phyloP scores from a whole-genome alignment of 1,140 invertebrate species.

The Zaprionus camerounensis region DNA sequence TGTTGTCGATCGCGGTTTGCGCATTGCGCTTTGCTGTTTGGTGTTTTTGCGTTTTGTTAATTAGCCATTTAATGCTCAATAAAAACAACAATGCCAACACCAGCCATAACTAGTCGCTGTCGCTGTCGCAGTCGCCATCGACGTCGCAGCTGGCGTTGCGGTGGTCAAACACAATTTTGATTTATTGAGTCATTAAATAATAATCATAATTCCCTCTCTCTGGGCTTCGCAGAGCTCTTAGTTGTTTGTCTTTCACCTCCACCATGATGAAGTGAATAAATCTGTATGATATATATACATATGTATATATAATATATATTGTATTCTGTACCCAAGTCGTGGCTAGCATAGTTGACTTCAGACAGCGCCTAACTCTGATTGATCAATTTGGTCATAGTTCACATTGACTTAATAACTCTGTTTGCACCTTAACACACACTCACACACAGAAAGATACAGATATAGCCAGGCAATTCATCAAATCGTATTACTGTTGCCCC shows the following conservation, averaged over 20 bases:
- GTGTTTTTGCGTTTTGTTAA: slow-evolving; percentile 71
- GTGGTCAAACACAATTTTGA: slow-evolving; percentile 54
- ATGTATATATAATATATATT: neutral
- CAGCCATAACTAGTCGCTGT: slow-evolving; percentile 37
- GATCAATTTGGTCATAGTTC: neutral
- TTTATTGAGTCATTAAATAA: slow-evolving; percentile 79
- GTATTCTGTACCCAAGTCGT: neutral
- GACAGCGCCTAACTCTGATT: neutral
- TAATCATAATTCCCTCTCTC: slow-evolving; percentile 68
- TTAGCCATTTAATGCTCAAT: slow-evolving; percentile 76
- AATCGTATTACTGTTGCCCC: neutral
- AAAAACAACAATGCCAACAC: slow-evolving; percentile 52
- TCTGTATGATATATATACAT: neutral
- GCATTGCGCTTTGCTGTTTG: slow-evolving; percentile 20
- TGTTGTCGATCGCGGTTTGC: slow-evolving; percentile 37
- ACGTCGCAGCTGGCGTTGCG: neutral
- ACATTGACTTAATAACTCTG: neutral
- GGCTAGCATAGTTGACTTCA: neutral
- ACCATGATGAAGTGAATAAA: no score
- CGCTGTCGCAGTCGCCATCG: slow-evolving; percentile 28
- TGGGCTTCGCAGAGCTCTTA: slow-evolving; percentile 34
- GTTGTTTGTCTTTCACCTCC: slow-evolving; percentile 14
- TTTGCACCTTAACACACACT: neutral
- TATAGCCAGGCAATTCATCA: slow-evolving; percentile 6
- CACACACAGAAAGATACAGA: neutral